These are phyloP conservation scores for Ligdia adustata DNA, from an alignment of 2,888 invertebrate genomes.

Conservation along the genomic window DNA sequence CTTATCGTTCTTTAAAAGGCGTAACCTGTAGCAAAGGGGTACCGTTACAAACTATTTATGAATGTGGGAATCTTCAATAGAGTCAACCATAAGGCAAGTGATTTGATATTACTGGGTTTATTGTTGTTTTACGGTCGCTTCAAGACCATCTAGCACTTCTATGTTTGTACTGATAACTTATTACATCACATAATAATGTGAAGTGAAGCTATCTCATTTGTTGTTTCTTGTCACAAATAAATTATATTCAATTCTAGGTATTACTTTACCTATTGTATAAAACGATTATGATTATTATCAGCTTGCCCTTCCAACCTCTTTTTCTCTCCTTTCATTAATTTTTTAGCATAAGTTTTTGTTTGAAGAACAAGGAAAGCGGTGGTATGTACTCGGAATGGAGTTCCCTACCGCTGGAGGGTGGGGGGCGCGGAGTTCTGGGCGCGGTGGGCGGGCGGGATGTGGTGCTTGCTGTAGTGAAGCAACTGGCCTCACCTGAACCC, in stretches of 20 bases:
- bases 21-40: constrained; percentile 46
- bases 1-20: constrained; percentile 24
- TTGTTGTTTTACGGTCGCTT: too few relatives aligned
- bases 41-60: constrained; percentile 85
- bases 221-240: too few relatives aligned
- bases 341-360: background rate
- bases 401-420: constrained; percentile 88
- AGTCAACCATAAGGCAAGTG: constrained; percentile 89
- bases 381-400: constrained; percentile 95
- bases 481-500: constrained; percentile 93
- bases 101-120: background rate
- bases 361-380: constrained; percentile 86
- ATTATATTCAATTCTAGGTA: too few relatives aligned
- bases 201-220: too few relatives aligned
- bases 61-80: constrained; percentile 93
- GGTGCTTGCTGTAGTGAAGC: constrained; percentile 90
- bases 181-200: too few relatives aligned
- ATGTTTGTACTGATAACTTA: too few relatives aligned
- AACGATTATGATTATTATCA: too few relatives aligned
- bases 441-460: constrained; percentile 94
- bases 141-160: too few relatives aligned
- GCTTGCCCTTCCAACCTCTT: too few relatives aligned
- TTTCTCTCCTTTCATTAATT: too few relatives aligned
- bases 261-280: too few relatives aligned
- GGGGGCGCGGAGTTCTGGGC: constrained; percentile 90